Conservation (phyloP, 1,140 invertebrate species). For the Macrocentrus cingulum region DNA sequence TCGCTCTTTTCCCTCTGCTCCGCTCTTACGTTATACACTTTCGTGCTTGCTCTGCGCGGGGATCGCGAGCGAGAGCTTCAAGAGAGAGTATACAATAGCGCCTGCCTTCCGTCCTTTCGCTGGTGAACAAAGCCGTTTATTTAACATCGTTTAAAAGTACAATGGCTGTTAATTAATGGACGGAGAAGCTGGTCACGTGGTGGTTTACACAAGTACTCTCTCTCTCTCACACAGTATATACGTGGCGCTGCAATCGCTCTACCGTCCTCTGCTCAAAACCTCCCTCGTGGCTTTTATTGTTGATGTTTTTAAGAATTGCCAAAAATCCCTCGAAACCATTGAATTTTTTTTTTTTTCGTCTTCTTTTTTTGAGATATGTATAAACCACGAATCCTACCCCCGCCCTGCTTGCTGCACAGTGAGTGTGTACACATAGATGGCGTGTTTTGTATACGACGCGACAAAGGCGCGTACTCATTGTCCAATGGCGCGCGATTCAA, state of each 20-base stretch:
- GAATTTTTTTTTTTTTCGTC: neutral
- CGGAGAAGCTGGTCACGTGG: slow-evolving; percentile 21
- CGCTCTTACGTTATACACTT: neutral
- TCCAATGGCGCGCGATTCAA: slow-evolving; percentile 24
- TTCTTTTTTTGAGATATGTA: slow-evolving; percentile 42
- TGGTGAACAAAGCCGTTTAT: slow-evolving; percentile 57
- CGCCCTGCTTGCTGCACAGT: neutral
- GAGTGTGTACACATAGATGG: slow-evolving; percentile 4
- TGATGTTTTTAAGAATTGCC: neutral
- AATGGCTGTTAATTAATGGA: slow-evolving; percentile 61
- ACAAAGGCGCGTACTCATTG: slow-evolving; percentile 30
- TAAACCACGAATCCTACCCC: slow-evolving; percentile 18
- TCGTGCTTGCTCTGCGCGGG: neutral
- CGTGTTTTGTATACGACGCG: slow-evolving; percentile 23
- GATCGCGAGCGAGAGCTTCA: slow-evolving; percentile 40
- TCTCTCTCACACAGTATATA: no score
- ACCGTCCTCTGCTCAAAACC: neutral
- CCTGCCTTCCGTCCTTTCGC: slow-evolving; percentile 54
- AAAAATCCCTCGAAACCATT: no score
- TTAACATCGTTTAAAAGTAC: slow-evolving; percentile 61
- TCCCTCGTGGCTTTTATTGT: slow-evolving; percentile 5
- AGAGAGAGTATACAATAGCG: slow-evolving; percentile 48
- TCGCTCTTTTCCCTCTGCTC: slow-evolving; percentile 19
- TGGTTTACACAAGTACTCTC: neutral
- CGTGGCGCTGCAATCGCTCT: slow-evolving; percentile 24